These are phyloP conservation scores for Heliconius ismenius DNA, from an alignment of 2,888 invertebrate species.

Conservation along the genomic window DNA sequence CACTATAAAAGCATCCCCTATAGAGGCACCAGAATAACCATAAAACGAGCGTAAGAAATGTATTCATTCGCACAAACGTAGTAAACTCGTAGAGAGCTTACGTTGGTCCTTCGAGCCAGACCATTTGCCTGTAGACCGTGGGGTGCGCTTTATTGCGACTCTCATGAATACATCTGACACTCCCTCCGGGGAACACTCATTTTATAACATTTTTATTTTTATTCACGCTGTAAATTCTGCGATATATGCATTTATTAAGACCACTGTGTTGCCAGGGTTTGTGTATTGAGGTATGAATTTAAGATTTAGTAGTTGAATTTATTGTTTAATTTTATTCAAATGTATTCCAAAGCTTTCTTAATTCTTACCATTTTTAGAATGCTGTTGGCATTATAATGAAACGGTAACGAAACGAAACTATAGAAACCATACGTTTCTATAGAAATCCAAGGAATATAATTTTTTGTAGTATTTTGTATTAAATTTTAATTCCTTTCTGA, in stretches of 20 bases:
- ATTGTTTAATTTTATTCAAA: background rate
- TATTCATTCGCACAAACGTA: conserved; percentile 38
- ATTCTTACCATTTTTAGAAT: background rate
- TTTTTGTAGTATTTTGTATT: no score
- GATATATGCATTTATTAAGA: conserved; percentile 3
- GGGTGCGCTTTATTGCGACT: conserved; percentile 30
- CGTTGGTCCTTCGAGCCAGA: conserved; percentile 6
- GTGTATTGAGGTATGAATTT: background rate
- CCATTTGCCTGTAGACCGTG: conserved; percentile 26
- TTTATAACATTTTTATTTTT: conserved; percentile 30
- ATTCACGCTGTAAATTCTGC: conserved; percentile 14
- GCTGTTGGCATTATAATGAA: background rate
- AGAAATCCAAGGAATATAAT: no score
- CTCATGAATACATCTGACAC: conserved; percentile 37
- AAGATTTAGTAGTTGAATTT: background rate
- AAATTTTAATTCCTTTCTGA: no score
- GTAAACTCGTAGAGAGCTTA: conserved; percentile 14
- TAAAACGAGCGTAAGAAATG: conserved; percentile 31
- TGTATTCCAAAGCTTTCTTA: background rate
- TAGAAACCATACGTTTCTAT: background rate
- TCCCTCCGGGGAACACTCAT: conserved; percentile 19
- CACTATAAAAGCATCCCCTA: conserved; percentile 18
- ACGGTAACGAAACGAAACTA: background rate
- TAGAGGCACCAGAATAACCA: conserved; percentile 8
- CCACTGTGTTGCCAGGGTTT: no score